These are phyloP conservation scores for Pterobdella sp. DNA, from an alignment of 2,888 invertebrate species.

Conservation along the genomic window DNA sequence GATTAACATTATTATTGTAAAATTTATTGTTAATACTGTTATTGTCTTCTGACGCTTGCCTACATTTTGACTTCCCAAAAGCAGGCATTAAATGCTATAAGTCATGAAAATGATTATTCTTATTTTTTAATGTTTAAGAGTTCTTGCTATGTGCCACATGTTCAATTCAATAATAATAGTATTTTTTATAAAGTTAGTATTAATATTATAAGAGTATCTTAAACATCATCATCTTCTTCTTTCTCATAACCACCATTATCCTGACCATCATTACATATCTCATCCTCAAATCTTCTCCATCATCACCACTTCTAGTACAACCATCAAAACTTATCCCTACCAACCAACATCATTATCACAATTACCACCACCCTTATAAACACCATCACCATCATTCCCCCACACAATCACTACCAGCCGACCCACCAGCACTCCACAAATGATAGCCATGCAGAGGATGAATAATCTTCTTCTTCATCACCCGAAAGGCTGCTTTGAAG, in stretches of 20 bases:
- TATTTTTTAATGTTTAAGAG: too few relatives aligned
- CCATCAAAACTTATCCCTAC: conserved; percentile 5
- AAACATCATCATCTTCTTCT: too few relatives aligned
- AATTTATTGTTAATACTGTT: too few relatives aligned
- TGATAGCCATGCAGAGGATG: conserved; percentile 61
- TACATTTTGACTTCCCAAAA: too few relatives aligned
- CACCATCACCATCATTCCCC: background rate
- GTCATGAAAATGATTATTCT: background rate
- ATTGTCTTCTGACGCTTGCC: too few relatives aligned
- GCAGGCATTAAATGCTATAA: too few relatives aligned
- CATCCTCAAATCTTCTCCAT: background rate
- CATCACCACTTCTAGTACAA: background rate
- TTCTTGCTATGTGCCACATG: too few relatives aligned
- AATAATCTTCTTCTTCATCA: conserved; percentile 71
- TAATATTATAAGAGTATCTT: too few relatives aligned
- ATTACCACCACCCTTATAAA: background rate
- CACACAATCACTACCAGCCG: background rate
- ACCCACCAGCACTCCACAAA: conserved; percentile 48
- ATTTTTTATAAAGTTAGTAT: too few relatives aligned
- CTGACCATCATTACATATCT: background rate
- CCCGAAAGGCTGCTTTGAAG: conserved; percentile 68
- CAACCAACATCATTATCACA: conserved; percentile 5
- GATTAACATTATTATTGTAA: too few relatives aligned
- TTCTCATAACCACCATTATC: background rate
- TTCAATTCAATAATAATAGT: too few relatives aligned